These are phyloP conservation scores for Campopleginae sp. DNA, from an alignment of 2,888 invertebrate species.

Conservation along the genomic window DNA sequence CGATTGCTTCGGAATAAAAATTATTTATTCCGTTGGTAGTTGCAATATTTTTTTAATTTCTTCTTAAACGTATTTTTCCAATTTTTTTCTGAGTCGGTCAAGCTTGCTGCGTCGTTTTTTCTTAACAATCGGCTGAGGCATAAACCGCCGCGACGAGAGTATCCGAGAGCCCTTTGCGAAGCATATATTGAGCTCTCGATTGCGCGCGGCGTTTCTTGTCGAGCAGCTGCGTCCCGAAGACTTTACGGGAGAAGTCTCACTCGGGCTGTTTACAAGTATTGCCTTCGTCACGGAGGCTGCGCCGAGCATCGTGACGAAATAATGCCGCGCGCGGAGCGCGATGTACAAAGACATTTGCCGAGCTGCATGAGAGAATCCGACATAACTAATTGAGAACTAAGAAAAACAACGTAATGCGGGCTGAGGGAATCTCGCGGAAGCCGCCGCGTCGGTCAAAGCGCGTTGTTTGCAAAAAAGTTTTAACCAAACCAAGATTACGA, in stretches of 20 bases:
- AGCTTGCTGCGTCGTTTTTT: slow-evolving; percentile 36
- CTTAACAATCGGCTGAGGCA: slow-evolving; percentile 26
- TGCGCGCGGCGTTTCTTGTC: slow-evolving; percentile 13
- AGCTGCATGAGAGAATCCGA: slow-evolving; percentile 8
- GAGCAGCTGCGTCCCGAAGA: slow-evolving; percentile 33
- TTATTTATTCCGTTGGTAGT: not conserved
- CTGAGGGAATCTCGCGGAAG: not conserved
- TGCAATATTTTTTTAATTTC: not conserved
- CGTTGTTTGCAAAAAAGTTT: not conserved
- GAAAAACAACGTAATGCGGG: not conserved
- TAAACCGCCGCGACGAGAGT: slow-evolving; percentile 17
- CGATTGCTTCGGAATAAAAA: not conserved
- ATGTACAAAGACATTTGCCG: slow-evolving; percentile 7
- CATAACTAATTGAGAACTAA: slow-evolving; percentile 7
- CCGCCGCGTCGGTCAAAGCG: not conserved
- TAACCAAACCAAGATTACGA: not conserved
- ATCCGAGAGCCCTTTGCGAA: not conserved
- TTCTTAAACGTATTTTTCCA: not conserved
- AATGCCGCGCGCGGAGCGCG: not conserved
- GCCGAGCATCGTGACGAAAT: slow-evolving; percentile 15
- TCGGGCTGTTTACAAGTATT: not conserved
- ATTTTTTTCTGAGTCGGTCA: not conserved
- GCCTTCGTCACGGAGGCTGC: slow-evolving; percentile 1
- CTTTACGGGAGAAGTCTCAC: slow-evolving; percentile 9
- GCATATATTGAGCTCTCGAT: slow-evolving; percentile 2